phyloP scores from a whole-genome alignment of 2,113 vertebrate species.

The Seriola quinqueradiata region DNA sequence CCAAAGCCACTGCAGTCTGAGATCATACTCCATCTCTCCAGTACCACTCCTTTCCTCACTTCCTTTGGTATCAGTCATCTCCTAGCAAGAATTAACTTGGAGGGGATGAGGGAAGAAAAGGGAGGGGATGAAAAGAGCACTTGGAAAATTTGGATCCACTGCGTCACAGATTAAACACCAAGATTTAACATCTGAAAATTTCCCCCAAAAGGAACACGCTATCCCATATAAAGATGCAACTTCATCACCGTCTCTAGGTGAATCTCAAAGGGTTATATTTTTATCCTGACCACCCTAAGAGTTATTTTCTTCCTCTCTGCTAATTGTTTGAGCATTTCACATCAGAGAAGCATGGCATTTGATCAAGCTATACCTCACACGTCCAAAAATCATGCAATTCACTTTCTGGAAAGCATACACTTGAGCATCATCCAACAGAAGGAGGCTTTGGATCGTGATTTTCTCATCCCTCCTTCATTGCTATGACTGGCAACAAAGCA shows the following conservation, averaged over 20 bases:
- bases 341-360: conserved; percentile 51
- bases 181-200: conserved; percentile 10
- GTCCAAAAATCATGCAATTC: conserved; percentile 11
- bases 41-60: conserved; percentile 44
- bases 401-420: conserved; percentile 25
- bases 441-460: conserved; percentile 14
- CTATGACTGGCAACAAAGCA: conserved; percentile 18
- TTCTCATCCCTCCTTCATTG: conserved; percentile 37
- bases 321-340: conserved; percentile 20
- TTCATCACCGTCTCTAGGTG: conserved; percentile 10
- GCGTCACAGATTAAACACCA: conserved; percentile 12
- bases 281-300: conserved; percentile 21
- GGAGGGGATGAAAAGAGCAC: conserved; percentile 42
- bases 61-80: conserved; percentile 60
- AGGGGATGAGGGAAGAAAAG: conserved; percentile 61
- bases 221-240: conserved; percentile 9
- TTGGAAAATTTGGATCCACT: conserved; percentile 9
- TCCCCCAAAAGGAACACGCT: conserved; percentile 2
- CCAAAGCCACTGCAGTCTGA: conserved; percentile 54
- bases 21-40: conserved; percentile 54
- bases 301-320: conserved; percentile 26
- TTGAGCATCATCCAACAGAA: conserved; percentile 33
- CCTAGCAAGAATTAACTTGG: conserved; percentile 57
- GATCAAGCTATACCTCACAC: conserved; percentile 51
- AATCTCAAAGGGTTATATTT: conserved; percentile 47